Evolutionary conservation across 2,888 invertebrate genomes (phyloP), one percentile per base, ranked within the genome.

Genomic region (Hesperia comma): DNA sequence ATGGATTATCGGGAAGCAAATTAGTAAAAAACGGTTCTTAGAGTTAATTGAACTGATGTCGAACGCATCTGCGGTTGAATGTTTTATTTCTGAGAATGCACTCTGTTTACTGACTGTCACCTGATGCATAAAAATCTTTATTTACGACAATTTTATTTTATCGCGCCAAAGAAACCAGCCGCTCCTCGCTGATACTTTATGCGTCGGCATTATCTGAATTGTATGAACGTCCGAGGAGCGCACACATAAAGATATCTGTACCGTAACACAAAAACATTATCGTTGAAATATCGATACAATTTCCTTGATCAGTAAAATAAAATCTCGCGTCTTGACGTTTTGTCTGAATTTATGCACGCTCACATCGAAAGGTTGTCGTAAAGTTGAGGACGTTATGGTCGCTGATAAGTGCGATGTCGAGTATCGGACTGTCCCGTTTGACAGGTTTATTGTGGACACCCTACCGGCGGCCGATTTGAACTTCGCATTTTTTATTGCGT

Each of bases 371-470:
- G 84, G 83, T 78, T 87, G 89, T 91, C 90, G 90, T 92, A 91
- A 92, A 90, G 79, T 89, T 88, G 90, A 89, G 80, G 89, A 90
- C 83, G 87, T 91, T 87, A 91, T 90, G 89, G 87, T 81, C 82
- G 72, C 83, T 90, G 91, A 92, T 92, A 92, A 91, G 89, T 89
- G 85, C 87, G 82, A 84, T 79, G 85, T 84, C 84, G 84, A 80
- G 83, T 84, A 84, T 85, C 86, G 83, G 85, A 86, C 83, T 86
- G 90, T 90, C 89, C 74, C 73, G 70, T 68, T 71, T 78, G 91
- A 87, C 91, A 90, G 84, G 84, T 92, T 91, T 90, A 92, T 89
- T 80, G 81, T 88, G 90, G 90, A 85, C 88, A 90, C 90, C 90
- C 89, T 86, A 89, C 87, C 80, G 81, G 81, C 77, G 83, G 82